These are phyloP conservation scores for Vicugna pacos DNA, from an alignment of 2,113 vertebrate species.

Conservation along the genomic window DNA sequence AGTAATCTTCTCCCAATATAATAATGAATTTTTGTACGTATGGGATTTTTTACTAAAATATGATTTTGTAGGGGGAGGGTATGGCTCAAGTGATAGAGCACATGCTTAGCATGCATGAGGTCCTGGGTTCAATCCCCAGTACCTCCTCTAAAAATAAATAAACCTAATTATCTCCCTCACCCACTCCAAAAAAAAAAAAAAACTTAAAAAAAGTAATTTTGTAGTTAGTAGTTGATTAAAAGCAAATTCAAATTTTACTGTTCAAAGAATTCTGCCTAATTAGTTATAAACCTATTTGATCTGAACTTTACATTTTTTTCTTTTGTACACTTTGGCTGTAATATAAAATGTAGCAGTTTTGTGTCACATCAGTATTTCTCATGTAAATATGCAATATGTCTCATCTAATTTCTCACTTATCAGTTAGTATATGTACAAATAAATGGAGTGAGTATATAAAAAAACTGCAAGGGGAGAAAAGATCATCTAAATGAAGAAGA, in stretches of 20 bases:
- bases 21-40: background rate
- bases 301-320: conserved; percentile 6
- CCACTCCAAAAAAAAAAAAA: too few relatives aligned
- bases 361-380: background rate
- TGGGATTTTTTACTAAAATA: background rate
- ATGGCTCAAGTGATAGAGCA: too few relatives aligned
- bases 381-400: background rate
- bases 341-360: conserved; percentile 5
- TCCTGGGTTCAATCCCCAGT: too few relatives aligned
- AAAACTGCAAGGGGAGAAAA: background rate
- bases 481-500: conserved; percentile 4
- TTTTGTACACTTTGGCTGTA: background rate
- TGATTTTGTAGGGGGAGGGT: too few relatives aligned
- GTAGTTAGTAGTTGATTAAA: conserved; percentile 17
- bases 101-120: too few relatives aligned
- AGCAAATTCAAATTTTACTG: background rate
- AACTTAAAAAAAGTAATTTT: background rate
- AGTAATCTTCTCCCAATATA: background rate
- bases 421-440: background rate
- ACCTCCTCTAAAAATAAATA: too few relatives aligned
- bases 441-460: background rate
- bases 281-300: background rate
- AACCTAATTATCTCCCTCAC: too few relatives aligned
- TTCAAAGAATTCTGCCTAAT: conserved; percentile 3
- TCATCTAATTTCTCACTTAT: background rate